Percentiles rank a stretch among this genome's conserved stretches.
These are phyloP conservation scores for Aldrovandia affinis DNA, from an alignment of 2,797 vertebrate genomes.

Conservation along the genomic window DNA sequence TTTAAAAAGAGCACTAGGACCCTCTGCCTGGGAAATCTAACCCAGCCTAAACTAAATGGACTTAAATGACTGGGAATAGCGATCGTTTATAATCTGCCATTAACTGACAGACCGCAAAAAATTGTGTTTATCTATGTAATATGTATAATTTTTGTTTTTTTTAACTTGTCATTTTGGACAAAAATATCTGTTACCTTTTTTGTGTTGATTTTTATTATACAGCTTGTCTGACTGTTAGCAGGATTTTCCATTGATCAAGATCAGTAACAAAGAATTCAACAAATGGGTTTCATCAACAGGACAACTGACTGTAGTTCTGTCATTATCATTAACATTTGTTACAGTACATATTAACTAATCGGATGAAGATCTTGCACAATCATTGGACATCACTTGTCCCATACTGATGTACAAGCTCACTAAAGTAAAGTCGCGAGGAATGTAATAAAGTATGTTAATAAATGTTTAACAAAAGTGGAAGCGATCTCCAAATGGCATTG, in stretches of 20 bases:
- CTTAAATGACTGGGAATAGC: conserved; percentile 23
- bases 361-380: conserved; percentile 23
- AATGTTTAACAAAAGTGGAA: conserved; percentile 26
- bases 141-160: conserved; percentile 27
- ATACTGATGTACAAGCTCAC: conserved; percentile 16
- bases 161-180: conserved; percentile 25
- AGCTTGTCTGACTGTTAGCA: conserved; percentile 18
- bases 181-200: conserved; percentile 5
- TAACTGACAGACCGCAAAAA: conserved; percentile 1
- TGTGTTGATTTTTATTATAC: neutral
- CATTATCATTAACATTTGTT: neutral
- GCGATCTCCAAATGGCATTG: neutral
- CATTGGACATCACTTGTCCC: neutral
- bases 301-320: conserved; percentile 16
- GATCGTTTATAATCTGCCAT: conserved; percentile 15
- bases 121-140: conserved; percentile 20
- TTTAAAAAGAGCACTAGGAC: conserved; percentile 25
- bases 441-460: conserved; percentile 50
- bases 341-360: conserved; percentile 7
- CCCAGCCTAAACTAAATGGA: conserved; percentile 41
- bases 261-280: neutral
- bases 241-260: conserved; percentile 10
- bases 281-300: neutral
- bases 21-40: conserved; percentile 32
- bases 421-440: conserved; percentile 38